phyloP scores from a whole-genome alignment of 1,140 invertebrate species.

The Pseudomyrmex dendroicus region DNA sequence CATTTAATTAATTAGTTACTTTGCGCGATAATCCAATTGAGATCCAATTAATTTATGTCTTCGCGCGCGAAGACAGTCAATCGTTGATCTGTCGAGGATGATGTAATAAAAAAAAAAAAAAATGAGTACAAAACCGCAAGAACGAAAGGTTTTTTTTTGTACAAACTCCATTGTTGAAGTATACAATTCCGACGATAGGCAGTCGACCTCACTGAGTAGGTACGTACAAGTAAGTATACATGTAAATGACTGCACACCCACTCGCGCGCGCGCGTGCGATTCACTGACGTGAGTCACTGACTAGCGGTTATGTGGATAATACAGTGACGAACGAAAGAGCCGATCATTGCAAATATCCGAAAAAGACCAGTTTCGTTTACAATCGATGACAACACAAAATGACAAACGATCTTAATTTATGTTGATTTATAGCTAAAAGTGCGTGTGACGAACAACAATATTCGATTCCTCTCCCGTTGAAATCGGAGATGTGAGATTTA shows the following conservation, averaged over 20 bases:
- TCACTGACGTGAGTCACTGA: constrained; percentile 68
- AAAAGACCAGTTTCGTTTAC: constrained; percentile 21
- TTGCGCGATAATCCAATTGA: background rate
- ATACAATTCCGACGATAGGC: constrained; percentile 14
- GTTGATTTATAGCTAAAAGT: no score
- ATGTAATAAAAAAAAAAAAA: background rate
- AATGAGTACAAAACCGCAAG: background rate
- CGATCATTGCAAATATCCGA: constrained; percentile 11
- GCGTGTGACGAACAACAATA: background rate
- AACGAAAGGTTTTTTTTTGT: background rate
- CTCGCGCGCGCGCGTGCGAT: constrained; percentile 57
- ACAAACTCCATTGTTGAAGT: constrained; percentile 25
- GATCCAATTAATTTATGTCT: background rate
- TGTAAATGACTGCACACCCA: constrained; percentile 67
- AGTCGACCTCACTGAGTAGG: constrained; percentile 1
- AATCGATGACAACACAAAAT: no score
- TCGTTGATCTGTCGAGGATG: background rate
- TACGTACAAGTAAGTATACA: constrained; percentile 23
- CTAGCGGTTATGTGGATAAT: constrained; percentile 28
- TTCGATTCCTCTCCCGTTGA: no score
- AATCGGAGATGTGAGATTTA: no score
- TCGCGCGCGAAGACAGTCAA: background rate
- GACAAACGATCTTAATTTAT: no score
- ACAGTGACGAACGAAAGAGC: constrained; percentile 25
- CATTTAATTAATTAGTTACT: background rate